phyloP scores from a whole-genome alignment of 2,797 vertebrate species.

The Mormyrus hasselquistii region DNA sequence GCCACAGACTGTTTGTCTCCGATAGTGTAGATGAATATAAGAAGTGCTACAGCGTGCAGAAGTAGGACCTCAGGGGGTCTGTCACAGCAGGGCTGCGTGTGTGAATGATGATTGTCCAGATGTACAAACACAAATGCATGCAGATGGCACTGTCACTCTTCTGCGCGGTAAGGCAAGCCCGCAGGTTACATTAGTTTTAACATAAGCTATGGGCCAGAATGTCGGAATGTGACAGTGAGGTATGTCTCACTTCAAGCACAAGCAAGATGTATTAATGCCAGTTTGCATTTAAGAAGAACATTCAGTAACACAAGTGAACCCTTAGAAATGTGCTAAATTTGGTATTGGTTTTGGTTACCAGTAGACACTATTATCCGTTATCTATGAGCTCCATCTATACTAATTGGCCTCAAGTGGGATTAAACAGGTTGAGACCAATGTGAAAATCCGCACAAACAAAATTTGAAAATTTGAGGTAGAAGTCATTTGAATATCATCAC shows the following conservation, averaged over 20 bases:
- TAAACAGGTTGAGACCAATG: neutral
- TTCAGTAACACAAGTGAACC: neutral
- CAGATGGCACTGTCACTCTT: neutral
- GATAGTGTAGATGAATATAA: neutral
- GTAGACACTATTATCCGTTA: neutral
- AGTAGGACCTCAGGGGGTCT: neutral
- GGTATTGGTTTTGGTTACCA: neutral
- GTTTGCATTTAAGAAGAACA: neutral
- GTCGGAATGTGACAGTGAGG: neutral
- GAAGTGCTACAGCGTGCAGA: neutral
- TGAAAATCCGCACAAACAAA: neutral
- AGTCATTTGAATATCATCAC: neutral
- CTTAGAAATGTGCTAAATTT: neutral
- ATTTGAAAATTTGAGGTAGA: neutral
- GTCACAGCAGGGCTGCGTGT: neutral
- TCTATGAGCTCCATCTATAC: neutral
- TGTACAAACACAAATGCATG: neutral
- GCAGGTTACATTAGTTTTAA: neutral
- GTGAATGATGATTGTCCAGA: conserved; percentile 7
- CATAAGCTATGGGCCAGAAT: neutral
- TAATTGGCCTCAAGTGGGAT: neutral
- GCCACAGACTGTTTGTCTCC: neutral
- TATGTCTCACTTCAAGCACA: neutral
- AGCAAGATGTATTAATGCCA: neutral
- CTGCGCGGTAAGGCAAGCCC: neutral